Base-by-base conservation (phyloP, 2,888 invertebrate genomes). In the Dexiosoma caninum region DNA sequence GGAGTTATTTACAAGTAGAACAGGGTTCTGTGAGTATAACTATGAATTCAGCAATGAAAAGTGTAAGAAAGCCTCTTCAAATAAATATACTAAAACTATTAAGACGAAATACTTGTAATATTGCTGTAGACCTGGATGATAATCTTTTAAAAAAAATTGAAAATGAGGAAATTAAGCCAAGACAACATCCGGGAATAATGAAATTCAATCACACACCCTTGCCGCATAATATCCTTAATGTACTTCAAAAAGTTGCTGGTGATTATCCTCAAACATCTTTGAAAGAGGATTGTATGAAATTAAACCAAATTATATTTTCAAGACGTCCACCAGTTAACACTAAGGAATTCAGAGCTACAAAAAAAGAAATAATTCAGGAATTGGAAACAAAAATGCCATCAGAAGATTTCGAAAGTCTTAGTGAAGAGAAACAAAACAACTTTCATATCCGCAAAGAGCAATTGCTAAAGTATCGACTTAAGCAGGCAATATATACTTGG, bases 101-200 rank as follows among this genome's bases (percentile, higher is more conserved):
- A 14, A 62, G 19, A 8, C 83, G 88, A 0, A 78, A 76, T 30
- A 88, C 87, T 0, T 84, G 85, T 35, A 89, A 89, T 85, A 88
- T 90, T 8, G 86, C 86, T 0, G 89, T 88, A 0, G 84, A 85
- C 9, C 69, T 90, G 3, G 85, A 86, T 9, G 83, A 83, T 12
- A 82, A 83, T 5, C 80, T 90, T 1, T 57, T 85, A 1, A 60
- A 84, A 0, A 86, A 86, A 75, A 79, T 90, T 12, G 86, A 88
- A 23, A 83, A 85, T 23, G 83, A 84, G 0, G 85, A 85, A 35
- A 42, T 89, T 0, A 95, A 95, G 87, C 93, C 94, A 0, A 92
- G 93, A 64, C 92, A 93, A 75, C 96, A 96, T 90, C 95, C 95
- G 0, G 96, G 96, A 27, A 91, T 93, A 55, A 89, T 92, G 1